Evolutionary conservation across 2,797 vertebrate genomes (phyloP).

Genomic region (Myripristis jacobus): DNA sequence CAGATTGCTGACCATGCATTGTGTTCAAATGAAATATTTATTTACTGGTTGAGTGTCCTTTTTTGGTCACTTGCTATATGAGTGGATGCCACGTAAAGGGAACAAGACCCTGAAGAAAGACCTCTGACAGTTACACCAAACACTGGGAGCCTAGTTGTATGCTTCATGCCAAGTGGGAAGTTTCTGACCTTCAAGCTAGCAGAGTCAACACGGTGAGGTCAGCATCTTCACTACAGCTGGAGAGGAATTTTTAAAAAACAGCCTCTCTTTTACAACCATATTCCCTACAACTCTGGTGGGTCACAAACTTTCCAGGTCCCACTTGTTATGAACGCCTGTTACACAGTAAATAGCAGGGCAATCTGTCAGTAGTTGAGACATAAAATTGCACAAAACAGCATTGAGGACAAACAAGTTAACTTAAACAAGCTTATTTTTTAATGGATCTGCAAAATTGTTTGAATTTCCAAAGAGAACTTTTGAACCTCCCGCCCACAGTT

Average conservation of each 20-base stretch:
- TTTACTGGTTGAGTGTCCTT: too few relatives aligned
- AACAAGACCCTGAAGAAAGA: not conserved
- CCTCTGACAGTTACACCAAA: not conserved
- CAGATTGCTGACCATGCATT: too few relatives aligned
- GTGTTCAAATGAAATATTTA: too few relatives aligned
- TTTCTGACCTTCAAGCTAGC: not conserved
- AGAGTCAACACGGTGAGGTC: not conserved
- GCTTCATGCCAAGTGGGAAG: not conserved
- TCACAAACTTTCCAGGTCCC: not conserved
- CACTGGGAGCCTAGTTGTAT: not conserved
- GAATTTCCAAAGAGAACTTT: slow-evolving; percentile 86
- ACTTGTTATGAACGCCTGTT: not conserved
- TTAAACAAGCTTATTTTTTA: slow-evolving; percentile 89
- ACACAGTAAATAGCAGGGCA: too few relatives aligned
- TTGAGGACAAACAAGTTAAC: slow-evolving; percentile 79
- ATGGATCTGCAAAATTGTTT: slow-evolving; percentile 89
- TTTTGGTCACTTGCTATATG: too few relatives aligned
- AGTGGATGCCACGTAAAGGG: too few relatives aligned
- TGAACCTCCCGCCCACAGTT: slow-evolving; percentile 80
- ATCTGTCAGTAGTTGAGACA: not conserved
- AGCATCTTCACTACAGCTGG: not conserved
- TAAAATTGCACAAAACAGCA: slow-evolving; percentile 56
- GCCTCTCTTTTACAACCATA: too few relatives aligned
- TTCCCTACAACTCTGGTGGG: not conserved
- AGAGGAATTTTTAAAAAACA: too few relatives aligned